Conservation (phyloP, 2,888 invertebrate genomes). For the Spilosoma lubricipeda region DNA sequence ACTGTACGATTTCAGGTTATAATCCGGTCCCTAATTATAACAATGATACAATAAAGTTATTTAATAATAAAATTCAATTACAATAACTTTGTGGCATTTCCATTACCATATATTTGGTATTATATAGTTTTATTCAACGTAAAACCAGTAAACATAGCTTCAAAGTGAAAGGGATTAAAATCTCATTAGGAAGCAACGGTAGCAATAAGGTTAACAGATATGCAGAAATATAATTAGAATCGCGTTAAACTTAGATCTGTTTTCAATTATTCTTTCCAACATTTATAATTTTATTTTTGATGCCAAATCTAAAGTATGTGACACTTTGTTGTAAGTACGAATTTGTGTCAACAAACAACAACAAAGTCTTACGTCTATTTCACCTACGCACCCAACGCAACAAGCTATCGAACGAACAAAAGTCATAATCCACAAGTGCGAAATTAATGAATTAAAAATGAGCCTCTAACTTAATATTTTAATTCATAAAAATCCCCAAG, state of each 20-base stretch:
- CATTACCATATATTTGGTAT: too few relatives aligned
- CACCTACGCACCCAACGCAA: too few relatives aligned
- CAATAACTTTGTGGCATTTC: neutral
- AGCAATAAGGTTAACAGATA: neutral
- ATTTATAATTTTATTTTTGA: neutral
- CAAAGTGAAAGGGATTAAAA: conserved; percentile 10
- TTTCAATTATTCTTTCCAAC: neutral
- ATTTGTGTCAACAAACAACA: too few relatives aligned
- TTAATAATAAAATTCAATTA: neutral
- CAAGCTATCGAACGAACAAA: too few relatives aligned
- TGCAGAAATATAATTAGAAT: neutral
- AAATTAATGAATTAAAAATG: too few relatives aligned
- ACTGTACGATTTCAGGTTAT: too few relatives aligned
- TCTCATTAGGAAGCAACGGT: conserved; percentile 10
- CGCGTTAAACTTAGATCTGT: neutral
- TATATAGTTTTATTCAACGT: neutral
- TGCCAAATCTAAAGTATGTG: neutral
- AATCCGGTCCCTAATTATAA: too few relatives aligned
- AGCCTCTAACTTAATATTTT: too few relatives aligned
- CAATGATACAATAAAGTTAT: neutral
- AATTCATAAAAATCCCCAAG: too few relatives aligned
- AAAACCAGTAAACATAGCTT: neutral
- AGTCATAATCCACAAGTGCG: too few relatives aligned
- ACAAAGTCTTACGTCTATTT: too few relatives aligned
- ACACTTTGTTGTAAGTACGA: neutral